Base-by-base conservation (phyloP, 2,797 vertebrate species). In the Notolabrus celidotus region DNA sequence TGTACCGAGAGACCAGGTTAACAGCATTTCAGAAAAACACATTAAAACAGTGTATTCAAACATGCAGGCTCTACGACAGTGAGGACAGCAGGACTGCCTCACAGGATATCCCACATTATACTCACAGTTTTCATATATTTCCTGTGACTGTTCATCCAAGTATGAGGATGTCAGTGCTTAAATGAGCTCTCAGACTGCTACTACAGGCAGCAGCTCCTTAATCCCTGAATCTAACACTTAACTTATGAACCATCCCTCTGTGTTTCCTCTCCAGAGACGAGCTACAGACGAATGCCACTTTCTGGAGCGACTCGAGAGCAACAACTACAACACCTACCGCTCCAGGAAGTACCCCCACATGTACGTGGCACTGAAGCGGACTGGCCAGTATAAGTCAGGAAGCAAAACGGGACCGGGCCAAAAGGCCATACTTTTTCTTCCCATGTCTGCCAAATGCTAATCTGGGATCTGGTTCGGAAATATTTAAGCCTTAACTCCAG, bases 311-410 rank as follows among this genome's bases (percentile, higher is more conserved):
- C 83, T 99, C 29, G 98, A 99, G 88, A 94, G 97, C 53, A 99
- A 99, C 92, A 99, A 99, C 94, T 99, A 99, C 91, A 99, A 99
- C 90, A 99, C 98, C 14, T 99, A 99, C 86, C 95, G 96, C 46
- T 99, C 98, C 31, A 93, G 96, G 81, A 99, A 99, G 88, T 96
- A 97, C 77, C 95, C 96, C 0, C 93, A 94, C 85, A 99, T 98
- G 97, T 99, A 97, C 1, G 97, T 99, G 92, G 98, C 97, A 23
- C 92, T 99, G 92, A 99, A 97, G 93, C 93, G 98, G 87, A 98
- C 95, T 39, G 98, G 98, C 65, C 97, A 99, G 87, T 96, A 96
- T 91, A 99, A 99, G 91, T 92, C 94, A 3, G 98, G 98, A 68
- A 95, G 93, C 78, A 97, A 95, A 89, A 99, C 98, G 14, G 94